phyloP scores from a whole-genome alignment of 2,888 invertebrate genomes.

The Nephrotoma guestfalica region DNA sequence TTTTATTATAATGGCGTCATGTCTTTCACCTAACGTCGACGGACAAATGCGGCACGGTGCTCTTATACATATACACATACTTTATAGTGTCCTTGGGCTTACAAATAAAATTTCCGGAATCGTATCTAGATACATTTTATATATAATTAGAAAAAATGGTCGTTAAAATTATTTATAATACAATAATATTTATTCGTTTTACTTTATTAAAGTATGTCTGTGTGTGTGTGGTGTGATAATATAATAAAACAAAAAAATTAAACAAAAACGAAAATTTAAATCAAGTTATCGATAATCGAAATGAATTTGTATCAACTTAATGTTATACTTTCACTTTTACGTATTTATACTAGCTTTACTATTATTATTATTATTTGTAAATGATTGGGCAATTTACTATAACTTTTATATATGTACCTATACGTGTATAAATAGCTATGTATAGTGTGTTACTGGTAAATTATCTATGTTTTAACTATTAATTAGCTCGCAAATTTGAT shows the following conservation, averaged over 20 bases:
- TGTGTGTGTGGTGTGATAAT: neutral
- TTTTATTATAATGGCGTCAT: neutral
- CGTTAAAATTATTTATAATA: neutral
- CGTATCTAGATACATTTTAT: neutral
- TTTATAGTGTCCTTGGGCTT: neutral
- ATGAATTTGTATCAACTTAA: neutral
- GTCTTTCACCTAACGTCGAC: neutral
- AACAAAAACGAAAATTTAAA: neutral
- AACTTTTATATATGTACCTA: neutral
- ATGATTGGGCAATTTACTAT: neutral
- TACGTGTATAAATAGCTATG: neutral
- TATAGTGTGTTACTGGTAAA: neutral
- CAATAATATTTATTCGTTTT: too few relatives aligned
- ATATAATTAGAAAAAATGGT: too few relatives aligned
- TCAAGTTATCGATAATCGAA: neutral
- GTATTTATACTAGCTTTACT: neutral
- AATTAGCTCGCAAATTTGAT: neutral
- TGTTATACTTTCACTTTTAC: neutral
- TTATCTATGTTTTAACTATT: neutral
- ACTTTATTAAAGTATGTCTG: neutral
- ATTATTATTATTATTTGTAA: neutral
- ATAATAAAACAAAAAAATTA: neutral
- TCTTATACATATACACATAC: too few relatives aligned
- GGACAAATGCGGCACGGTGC: neutral
- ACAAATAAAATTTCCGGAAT: neutral